A percentile compares a stretch with the other conserved stretches of the same genome.
Conservation (phyloP, 2,888 invertebrate species). For the Leptopterna dolabrata region DNA sequence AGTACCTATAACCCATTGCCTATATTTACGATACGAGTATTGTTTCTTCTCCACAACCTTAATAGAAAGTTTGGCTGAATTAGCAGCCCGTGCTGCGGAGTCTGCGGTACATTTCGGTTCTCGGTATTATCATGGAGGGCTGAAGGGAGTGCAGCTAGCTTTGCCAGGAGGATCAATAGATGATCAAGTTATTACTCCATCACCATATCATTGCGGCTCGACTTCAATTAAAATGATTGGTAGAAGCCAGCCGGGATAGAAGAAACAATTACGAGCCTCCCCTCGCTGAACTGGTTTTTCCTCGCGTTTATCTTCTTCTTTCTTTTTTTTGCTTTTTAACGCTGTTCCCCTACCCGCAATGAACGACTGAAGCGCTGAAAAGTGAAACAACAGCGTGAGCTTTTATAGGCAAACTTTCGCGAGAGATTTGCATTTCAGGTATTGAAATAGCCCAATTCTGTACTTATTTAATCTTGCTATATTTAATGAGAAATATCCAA, state of each 20-base stretch:
- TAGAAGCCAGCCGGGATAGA: not conserved
- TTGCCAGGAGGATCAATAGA: not conserved
- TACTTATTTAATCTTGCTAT: too few relatives aligned
- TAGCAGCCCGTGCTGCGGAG: not conserved
- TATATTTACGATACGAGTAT: too few relatives aligned
- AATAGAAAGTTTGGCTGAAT: not conserved
- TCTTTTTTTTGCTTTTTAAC: not conserved
- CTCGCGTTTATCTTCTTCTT: not conserved
- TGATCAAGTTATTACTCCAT: conserved; percentile 11
- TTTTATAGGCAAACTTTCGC: too few relatives aligned
- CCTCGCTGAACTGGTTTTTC: not conserved
- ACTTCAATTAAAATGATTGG: conserved; percentile 11
- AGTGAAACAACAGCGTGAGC: not conserved
- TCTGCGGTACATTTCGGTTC: not conserved
- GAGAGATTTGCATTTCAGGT: too few relatives aligned
- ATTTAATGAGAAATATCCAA: too few relatives aligned
- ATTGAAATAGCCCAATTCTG: too few relatives aligned
- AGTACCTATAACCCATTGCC: not conserved
- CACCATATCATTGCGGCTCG: not conserved
- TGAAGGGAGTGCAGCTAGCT: not conserved
- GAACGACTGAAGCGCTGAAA: not conserved
- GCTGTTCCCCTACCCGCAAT: not conserved
- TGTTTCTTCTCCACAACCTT: not conserved
- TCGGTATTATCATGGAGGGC: not conserved
- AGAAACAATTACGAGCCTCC: conserved; percentile 7